These are phyloP conservation scores for Planococcus citri DNA, from an alignment of 1,140 invertebrate genomes.

Conservation along the genomic window DNA sequence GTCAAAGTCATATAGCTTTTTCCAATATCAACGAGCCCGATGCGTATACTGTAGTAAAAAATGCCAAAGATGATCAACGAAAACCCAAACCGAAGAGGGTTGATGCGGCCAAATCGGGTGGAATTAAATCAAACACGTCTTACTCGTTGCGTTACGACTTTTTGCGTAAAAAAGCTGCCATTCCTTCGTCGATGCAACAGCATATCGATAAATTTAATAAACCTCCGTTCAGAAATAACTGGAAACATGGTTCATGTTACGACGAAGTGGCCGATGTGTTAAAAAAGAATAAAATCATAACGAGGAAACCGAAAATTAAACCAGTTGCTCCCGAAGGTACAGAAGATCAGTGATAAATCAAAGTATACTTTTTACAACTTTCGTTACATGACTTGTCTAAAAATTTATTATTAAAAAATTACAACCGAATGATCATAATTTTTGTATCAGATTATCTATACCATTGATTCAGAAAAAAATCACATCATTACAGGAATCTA, in stretches of 20 bases:
- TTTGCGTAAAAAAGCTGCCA: neutral
- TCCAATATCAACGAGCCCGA: too few relatives aligned
- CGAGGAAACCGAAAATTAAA: too few relatives aligned
- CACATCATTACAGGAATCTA: too few relatives aligned
- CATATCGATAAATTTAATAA: neutral
- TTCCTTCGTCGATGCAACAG: neutral
- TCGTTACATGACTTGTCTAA: too few relatives aligned
- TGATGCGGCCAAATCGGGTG: neutral
- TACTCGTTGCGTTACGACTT: neutral
- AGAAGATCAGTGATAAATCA: too few relatives aligned
- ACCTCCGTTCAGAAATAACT: neutral
- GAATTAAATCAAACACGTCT: neutral
- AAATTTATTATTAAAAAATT: too few relatives aligned
- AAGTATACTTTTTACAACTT: too few relatives aligned
- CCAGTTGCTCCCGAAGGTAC: too few relatives aligned
- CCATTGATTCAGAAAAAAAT: too few relatives aligned
- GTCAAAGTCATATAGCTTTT: too few relatives aligned
- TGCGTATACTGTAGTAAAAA: neutral
- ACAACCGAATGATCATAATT: too few relatives aligned
- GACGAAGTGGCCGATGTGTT: neutral
- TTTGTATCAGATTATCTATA: too few relatives aligned
- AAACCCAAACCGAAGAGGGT: neutral
- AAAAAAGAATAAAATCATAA: neutral
- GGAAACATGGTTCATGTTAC: neutral
- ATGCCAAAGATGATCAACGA: neutral